Conservation (phyloP, 2,113 vertebrate species). For the Apodemus speciosus region DNA sequence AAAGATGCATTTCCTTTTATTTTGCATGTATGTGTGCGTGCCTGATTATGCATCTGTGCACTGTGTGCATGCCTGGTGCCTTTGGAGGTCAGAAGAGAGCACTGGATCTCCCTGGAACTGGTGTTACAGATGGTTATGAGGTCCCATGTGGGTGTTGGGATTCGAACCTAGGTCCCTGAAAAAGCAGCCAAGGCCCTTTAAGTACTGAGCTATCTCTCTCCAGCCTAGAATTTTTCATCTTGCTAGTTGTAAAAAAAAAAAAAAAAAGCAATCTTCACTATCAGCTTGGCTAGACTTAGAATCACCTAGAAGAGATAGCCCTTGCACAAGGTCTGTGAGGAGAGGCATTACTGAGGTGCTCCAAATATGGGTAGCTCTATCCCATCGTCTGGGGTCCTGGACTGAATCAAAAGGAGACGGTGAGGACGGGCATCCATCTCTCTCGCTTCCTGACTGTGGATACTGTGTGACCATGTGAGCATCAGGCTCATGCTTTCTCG, state of each 20-base stretch:
- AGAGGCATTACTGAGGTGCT: too few species aligned
- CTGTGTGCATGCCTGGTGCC: neutral
- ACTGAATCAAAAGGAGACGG: neutral
- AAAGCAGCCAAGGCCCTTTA: neutral
- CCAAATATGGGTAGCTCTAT: neutral
- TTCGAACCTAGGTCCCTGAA: neutral
- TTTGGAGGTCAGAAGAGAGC: neutral
- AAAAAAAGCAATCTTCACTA: neutral
- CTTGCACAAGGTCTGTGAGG: too few species aligned
- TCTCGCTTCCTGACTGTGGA: neutral
- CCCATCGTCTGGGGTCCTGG: neutral
- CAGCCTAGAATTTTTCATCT: neutral
- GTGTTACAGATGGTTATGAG: neutral
- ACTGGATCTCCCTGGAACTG: neutral
- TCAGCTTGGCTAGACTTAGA: neutral
- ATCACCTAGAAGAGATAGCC: neutral
- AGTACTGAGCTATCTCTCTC: neutral
- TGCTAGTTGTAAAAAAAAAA: neutral
- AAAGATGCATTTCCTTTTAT: neutral
- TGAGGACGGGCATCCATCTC: neutral
- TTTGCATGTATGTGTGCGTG: neutral
- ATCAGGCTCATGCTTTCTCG: neutral
- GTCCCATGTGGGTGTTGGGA: neutral
- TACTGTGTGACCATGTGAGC: neutral
- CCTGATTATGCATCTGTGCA: neutral